Percentiles rank a stretch among this genome's conserved stretches.
These are phyloP conservation scores for Microplitis demolitor DNA, from an alignment of 1,140 invertebrate genomes.

Conservation along the genomic window DNA sequence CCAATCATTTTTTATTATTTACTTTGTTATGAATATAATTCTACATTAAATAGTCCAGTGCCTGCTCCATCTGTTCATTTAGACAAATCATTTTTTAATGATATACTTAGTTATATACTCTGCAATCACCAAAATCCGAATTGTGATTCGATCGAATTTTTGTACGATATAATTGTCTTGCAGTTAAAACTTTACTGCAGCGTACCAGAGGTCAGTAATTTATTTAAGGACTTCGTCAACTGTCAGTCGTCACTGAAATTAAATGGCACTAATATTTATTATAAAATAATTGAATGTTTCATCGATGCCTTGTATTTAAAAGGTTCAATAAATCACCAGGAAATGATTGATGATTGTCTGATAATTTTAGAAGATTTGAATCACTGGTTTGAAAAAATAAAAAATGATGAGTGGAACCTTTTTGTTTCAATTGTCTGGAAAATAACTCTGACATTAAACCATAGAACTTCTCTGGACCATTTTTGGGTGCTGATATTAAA, in stretches of 20 bases:
- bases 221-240: background rate
- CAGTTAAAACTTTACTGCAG: background rate
- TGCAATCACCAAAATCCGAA: background rate
- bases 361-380: background rate
- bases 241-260: too few relatives aligned
- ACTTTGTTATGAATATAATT: conserved; percentile 14
- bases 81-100: background rate
- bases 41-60: background rate
- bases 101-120: background rate
- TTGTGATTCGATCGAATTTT: background rate
- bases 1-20: background rate
- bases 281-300: background rate
- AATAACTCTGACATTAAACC: background rate
- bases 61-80: background rate
- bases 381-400: background rate
- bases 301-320: background rate
- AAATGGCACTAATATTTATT: background rate
- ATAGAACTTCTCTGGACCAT: background rate
- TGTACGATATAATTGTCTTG: background rate
- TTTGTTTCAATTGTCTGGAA: background rate
- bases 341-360: too few relatives aligned
- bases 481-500: background rate
- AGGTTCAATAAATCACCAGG: background rate
- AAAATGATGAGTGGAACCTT: background rate
- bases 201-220: background rate